Base-by-base conservation (phyloP, 2,797 vertebrate species). In the Adelosebastes latens region DNA sequence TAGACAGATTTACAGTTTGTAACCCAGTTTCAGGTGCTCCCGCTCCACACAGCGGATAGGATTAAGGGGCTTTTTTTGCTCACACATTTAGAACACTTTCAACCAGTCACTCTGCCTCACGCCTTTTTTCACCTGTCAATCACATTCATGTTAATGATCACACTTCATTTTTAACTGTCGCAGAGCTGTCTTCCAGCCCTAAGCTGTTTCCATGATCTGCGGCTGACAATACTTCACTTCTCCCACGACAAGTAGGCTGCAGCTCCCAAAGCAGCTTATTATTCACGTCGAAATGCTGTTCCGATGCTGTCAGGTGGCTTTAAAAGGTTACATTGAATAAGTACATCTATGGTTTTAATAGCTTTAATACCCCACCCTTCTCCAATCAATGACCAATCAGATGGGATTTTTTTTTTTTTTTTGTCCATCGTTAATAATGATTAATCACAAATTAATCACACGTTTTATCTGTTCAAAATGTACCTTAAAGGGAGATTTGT, bases 71-170 rank as follows among this genome's bases (percentile, higher is more conserved):
- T 52, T 49, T 82, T 75, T 75, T 62, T 27, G 68, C 69, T 79
- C 34, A 27, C 55, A 36, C 62, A 71, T 84, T 84, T 75, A 78
- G 64, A 88, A 75, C 29, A 29, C 60, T 83, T 77, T 85, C 7
- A 72, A 68, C 39, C 27, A 59, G 63, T 70, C 66, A 18, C 55
- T 69, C 67, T 75, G 60, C 73, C 64, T 74, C 29, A 20, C 24
- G 16, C 68, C 72, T 82, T 69, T 83, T 32, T 71, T 76, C 71
- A 79, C 79, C 79, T 83, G 88, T 82, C 90, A 88, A 11, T 84
- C 85, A 87, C 22, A 31, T 46, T 79, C 61, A 34, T 36, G 55
- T 70, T 79, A 79, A 80, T 81, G 61, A 80, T 75, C 73, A 9
- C 74, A 16, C 60, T 86, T 80, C 27, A 85, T 75, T 87, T 72